phyloP scores from a whole-genome alignment of 2,113 vertebrate species.

The Choloepus hoffmanni region DNA sequence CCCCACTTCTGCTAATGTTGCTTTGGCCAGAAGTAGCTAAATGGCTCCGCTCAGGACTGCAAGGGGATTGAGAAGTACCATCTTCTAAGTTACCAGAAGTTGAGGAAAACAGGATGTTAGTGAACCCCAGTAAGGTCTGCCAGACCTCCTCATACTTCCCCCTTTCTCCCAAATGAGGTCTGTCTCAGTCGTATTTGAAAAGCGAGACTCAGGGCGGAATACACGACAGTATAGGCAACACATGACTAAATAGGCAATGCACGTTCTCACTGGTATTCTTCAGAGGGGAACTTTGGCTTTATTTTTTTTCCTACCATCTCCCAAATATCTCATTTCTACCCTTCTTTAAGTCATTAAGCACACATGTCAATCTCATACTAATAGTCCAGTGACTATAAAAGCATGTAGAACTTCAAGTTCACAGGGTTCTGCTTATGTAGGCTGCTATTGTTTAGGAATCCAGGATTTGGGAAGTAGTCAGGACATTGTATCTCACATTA shows the following conservation, averaged over 20 bases:
- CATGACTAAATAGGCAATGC: background rate
- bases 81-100: background rate
- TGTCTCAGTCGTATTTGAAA: background rate
- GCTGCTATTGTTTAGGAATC: background rate
- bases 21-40: conserved; percentile 22
- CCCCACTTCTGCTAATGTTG: background rate
- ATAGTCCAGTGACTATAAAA: background rate
- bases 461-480: background rate
- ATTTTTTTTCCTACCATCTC: background rate
- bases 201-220: background rate
- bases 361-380: background rate
- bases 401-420: background rate
- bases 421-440: background rate
- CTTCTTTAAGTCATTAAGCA: background rate
- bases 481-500: background rate
- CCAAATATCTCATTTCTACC: background rate
- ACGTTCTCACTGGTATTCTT: background rate
- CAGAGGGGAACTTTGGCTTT: background rate
- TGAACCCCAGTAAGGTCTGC: background rate
- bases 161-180: background rate
- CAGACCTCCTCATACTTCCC: background rate
- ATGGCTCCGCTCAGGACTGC: background rate
- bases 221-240: background rate
- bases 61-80: background rate
- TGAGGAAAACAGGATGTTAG: background rate